Conservation (phyloP, 2,888 invertebrate species). For the Phengaris alcon region DNA sequence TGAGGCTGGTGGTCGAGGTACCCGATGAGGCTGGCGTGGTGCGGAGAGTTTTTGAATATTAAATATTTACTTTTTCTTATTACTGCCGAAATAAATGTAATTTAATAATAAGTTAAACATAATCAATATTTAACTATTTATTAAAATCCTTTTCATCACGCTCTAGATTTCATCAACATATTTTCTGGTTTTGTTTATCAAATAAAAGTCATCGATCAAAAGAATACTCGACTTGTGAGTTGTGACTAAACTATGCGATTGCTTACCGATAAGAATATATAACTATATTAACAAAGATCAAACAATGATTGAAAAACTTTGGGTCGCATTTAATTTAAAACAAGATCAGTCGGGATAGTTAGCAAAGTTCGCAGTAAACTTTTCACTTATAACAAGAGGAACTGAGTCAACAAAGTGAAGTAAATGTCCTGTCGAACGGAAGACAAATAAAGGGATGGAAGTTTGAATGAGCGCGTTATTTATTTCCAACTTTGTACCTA, state of each 20-base stretch:
- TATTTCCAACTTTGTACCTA: conserved; percentile 26
- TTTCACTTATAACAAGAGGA: conserved; percentile 29
- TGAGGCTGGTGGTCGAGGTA: too few species aligned
- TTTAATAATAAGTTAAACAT: too few species aligned
- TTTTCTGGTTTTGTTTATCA: not conserved
- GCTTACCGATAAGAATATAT: conserved; percentile 2
- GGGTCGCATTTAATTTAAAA: conserved; percentile 25
- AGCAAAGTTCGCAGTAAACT: conserved; percentile 25
- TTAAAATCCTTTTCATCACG: too few species aligned
- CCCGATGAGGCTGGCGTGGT: too few species aligned
- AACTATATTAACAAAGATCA: conserved; percentile 16
- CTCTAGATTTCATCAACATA: not conserved
- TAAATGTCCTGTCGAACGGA: conserved; percentile 28
- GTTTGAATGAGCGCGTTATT: conserved; percentile 29
- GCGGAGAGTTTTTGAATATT: too few species aligned
- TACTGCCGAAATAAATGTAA: too few species aligned
- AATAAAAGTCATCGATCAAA: conserved; percentile 1
- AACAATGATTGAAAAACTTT: conserved; percentile 25
- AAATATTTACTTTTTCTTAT: too few species aligned
- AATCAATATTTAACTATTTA: too few species aligned
- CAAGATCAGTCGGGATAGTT: conserved; percentile 26
- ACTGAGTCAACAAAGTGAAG: conserved; percentile 28
- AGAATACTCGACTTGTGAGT: not conserved
- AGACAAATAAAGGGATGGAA: conserved; percentile 28
- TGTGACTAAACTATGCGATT: not conserved